Evolutionary conservation across 2,888 invertebrate species (phyloP), one percentile per base, ranked within the genome.

Genomic region (Phalangium opilio): DNA sequence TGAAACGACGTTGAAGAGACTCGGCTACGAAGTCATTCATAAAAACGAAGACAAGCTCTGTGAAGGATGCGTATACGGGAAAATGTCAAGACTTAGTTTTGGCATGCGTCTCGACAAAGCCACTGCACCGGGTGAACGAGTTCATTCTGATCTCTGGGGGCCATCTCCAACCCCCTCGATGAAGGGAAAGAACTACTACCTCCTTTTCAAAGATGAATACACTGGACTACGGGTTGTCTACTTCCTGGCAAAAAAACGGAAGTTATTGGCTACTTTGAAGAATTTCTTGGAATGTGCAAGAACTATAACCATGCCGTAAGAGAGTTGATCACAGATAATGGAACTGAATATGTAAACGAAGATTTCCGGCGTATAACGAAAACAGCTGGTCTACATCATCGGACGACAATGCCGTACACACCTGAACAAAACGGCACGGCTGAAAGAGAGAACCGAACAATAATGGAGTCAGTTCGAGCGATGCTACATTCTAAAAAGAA

Each of bases 361-460:
- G 27, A 35, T 10, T 50, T 56, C 34, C n/a, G 48, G 12, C n/a
- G 43, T n/a, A 46, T 43, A 19, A 35, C 53, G 10, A 40, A 36
- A 27, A 36, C 14, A 12, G 20, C 47, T 12, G 57, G 53, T 8
- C 58, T 56, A n/a, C 10, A 20, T 1, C 52, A 53, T 40, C 34
- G 50, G 14, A 17, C 15, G 2, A 47, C 56, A 2, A 45, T 53
- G 15, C 45, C 52, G 3, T 42, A 52, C 19, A 53, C 45, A 4
- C 58, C 55, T 12, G 45, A 58, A 45, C 56, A 58, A 46, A 59
- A 57, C 47, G 59, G 54, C 32, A 47, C 55, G 2, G 51, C 57
- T 11, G 53, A 59, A 36, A 20, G 55, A 10, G 45, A 54, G 47
- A 58, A 58, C 41, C 27, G 52, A 15, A 60, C 55, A 7, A 14